A percentile compares a stretch with the other conserved stretches of the same genome.
Evolutionary conservation across 2,797 vertebrate genomes (phyloP).

Genomic region (Amazonetta brasiliensis): DNA sequence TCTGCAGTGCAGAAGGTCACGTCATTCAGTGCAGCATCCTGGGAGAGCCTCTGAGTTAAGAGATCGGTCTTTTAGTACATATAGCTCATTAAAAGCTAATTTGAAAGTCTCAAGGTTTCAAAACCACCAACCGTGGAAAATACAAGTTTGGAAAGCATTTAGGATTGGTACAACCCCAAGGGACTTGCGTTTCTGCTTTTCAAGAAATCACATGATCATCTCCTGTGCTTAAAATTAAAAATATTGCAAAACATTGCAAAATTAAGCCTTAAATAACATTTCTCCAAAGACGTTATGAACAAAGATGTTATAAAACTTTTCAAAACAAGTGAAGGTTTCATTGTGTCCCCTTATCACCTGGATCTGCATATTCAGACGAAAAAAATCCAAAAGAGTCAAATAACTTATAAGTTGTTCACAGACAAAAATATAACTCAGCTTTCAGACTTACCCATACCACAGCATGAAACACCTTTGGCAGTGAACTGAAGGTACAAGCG

Average conservation of each 20-base stretch:
- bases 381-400: not conserved
- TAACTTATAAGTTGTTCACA: not conserved
- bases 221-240: not conserved
- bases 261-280: not conserved
- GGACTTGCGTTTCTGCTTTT: not conserved
- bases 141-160: not conserved
- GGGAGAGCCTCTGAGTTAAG: constrained; percentile 46
- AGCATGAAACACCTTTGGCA: not conserved
- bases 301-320: not conserved
- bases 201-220: not conserved
- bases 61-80: constrained; percentile 17
- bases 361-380: not conserved
- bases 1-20: constrained; percentile 48
- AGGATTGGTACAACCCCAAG: not conserved
- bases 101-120: constrained; percentile 41
- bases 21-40: constrained; percentile 35
- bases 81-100: constrained; percentile 48
- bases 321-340: not conserved
- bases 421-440: not conserved
- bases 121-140: not conserved
- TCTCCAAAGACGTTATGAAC: not conserved
- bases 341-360: not conserved
- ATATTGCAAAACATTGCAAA: not conserved
- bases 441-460: not conserved
- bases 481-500: not conserved